These are phyloP conservation scores for Tipula helvola DNA, from an alignment of 2,888 invertebrate genomes.

Conservation along the genomic window DNA sequence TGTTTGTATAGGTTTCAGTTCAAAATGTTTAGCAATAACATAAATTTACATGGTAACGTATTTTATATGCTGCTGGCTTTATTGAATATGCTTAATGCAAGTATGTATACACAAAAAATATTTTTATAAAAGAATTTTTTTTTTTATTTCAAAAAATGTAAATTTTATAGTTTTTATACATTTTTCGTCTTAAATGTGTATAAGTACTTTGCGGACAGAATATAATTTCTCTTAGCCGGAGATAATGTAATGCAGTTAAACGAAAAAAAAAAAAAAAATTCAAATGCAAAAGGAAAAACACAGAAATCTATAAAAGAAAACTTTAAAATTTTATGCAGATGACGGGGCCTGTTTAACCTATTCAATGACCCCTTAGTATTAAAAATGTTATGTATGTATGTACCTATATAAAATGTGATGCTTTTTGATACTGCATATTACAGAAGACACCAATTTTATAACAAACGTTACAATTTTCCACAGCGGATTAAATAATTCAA, in stretches of 20 bases:
- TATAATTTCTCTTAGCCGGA: background rate
- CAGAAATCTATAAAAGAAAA: background rate
- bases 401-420: background rate
- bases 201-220: background rate
- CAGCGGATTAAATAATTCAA: background rate
- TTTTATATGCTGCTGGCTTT: background rate
- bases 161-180: background rate
- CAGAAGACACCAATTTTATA: background rate
- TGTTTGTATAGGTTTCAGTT: background rate
- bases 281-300: background rate
- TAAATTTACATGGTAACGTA: background rate
- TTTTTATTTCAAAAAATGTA: background rate
- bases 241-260: background rate
- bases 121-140: background rate
- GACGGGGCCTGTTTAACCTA: constrained; percentile 12
- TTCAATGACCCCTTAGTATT: constrained; percentile 9
- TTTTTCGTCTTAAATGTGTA: background rate
- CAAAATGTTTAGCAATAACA: background rate
- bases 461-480: background rate
- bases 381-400: background rate
- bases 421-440: background rate
- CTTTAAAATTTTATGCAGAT: background rate
- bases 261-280: background rate
- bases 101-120: background rate
- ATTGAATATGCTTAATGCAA: background rate